phyloP scores from a whole-genome alignment of 2,113 vertebrate genomes.

The Rhabdomys dilectus region DNA sequence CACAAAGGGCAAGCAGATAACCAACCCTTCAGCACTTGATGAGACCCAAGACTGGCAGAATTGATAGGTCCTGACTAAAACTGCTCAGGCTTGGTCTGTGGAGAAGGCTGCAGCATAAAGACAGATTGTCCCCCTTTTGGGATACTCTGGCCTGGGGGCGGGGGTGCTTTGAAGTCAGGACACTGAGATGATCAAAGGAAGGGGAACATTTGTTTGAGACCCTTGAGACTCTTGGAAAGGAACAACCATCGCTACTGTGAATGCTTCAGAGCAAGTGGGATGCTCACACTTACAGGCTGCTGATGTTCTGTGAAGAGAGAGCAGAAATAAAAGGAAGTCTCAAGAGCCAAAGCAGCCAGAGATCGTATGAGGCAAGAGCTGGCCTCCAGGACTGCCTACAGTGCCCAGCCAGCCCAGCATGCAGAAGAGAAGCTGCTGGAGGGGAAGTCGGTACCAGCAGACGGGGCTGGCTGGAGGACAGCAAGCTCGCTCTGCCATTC shows the following conservation, averaged over 20 bases:
- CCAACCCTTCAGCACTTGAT: not conserved
- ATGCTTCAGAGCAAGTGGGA: not conserved
- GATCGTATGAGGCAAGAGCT: not conserved
- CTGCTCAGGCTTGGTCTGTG: not conserved
- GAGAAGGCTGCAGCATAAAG: accelerated
- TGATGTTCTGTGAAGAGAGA: not conserved
- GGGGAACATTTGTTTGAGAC: not conserved
- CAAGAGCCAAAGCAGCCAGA: not conserved
- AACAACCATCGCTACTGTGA: not conserved
- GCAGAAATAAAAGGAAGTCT: not conserved
- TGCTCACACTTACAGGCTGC: not conserved
- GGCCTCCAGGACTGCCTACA: not conserved
- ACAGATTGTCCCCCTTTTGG: not conserved
- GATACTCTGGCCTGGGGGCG: not conserved
- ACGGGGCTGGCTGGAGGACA: not conserved
- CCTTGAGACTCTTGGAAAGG: not conserved
- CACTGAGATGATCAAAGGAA: not conserved
- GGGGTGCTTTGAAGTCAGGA: not conserved
- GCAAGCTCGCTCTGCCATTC: not conserved
- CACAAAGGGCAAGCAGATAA: not conserved
- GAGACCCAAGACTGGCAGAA: not conserved
- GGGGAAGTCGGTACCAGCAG: not conserved
- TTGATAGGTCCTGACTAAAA: not conserved
- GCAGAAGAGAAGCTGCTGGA: accelerated
- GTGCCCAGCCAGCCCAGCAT: not conserved